A percentile compares a stretch with the other conserved stretches of the same genome.
These are phyloP conservation scores for Antennarius maculatus DNA, from an alignment of 2,797 vertebrate species.

Conservation along the genomic window DNA sequence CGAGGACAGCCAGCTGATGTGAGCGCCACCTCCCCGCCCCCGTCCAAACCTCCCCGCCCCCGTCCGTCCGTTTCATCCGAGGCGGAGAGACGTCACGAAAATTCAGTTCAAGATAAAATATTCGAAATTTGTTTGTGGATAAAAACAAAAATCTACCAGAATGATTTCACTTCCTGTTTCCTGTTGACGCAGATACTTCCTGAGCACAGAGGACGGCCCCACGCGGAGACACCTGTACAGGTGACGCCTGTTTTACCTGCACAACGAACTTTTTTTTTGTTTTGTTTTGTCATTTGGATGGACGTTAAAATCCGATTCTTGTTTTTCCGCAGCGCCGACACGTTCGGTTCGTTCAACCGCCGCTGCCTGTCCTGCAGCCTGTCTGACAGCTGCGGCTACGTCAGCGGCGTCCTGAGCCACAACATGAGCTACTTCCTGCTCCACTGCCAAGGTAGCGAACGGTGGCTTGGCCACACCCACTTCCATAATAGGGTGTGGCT, in stretches of 20 bases:
- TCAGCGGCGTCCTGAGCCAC: conserved; percentile 90
- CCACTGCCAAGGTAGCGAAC: conserved; percentile 87
- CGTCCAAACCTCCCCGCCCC: too few species aligned
- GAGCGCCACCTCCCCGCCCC: conserved; percentile 70
- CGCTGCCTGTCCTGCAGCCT: conserved; percentile 91
- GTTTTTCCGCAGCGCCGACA: conserved; percentile 85
- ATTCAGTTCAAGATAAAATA: too few species aligned
- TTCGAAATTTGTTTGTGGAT: too few species aligned
- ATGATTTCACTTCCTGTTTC: not conserved
- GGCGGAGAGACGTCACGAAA: not conserved
- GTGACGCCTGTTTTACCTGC: conserved; percentile 63
- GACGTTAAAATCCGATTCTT: not conserved
- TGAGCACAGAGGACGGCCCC: conserved; percentile 95
- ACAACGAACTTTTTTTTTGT: not conserved
- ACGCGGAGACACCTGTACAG: conserved; percentile 93
- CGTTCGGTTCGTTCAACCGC: conserved; percentile 91
- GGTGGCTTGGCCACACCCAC: too few species aligned
- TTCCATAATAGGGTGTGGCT: too few species aligned
- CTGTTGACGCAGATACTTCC: conserved; percentile 86
- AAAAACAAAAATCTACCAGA: not conserved
- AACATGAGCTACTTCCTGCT: conserved; percentile 90
- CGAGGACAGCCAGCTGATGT: conserved; percentile 93
- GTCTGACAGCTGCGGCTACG: conserved; percentile 88
- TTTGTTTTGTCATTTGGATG: not conserved
- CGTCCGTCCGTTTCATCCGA: not conserved